Conservation (phyloP, 2,888 invertebrate genomes). For the Hyposoter dolosus region DNA sequence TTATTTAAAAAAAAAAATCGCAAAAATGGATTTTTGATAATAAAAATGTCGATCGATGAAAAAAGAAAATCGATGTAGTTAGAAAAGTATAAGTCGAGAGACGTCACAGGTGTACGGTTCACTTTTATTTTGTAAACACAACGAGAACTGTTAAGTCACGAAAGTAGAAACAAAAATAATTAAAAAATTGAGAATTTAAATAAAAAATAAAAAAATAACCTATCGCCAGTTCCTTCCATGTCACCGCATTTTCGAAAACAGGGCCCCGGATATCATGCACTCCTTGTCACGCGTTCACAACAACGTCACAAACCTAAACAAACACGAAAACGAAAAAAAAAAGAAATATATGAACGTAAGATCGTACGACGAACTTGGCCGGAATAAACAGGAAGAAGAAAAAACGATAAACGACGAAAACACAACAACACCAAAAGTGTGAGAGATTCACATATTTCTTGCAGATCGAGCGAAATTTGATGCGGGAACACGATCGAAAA, state of each 20-base stretch:
- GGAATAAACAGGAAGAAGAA: neutral
- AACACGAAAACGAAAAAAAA: neutral
- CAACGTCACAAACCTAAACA: neutral
- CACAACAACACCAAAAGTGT: neutral
- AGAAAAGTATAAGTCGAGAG: neutral
- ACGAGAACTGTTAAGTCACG: neutral
- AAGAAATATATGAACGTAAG: neutral
- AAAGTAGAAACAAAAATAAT: neutral
- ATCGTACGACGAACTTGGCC: conserved; percentile 2
- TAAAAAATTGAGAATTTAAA: neutral
- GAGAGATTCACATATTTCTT: neutral
- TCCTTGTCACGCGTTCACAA: conserved; percentile 4
- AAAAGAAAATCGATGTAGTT: too few species aligned
- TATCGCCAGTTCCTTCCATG: conserved; percentile 60
- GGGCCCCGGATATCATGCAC: conserved; percentile 23
- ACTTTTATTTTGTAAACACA: neutral
- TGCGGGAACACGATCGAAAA: conserved; percentile 1
- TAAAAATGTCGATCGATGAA: too few species aligned
- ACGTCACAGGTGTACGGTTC: neutral
- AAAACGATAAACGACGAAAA: neutral
- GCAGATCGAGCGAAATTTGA: neutral
- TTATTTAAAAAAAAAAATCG: neutral
- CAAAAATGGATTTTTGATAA: neutral
- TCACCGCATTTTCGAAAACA: conserved; percentile 51
- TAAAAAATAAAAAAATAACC: conserved; percentile 46